Evolutionary conservation across 2,888 invertebrate species (phyloP), one percentile per base, ranked within the genome.

Genomic region (Lathronympha strigana): DNA sequence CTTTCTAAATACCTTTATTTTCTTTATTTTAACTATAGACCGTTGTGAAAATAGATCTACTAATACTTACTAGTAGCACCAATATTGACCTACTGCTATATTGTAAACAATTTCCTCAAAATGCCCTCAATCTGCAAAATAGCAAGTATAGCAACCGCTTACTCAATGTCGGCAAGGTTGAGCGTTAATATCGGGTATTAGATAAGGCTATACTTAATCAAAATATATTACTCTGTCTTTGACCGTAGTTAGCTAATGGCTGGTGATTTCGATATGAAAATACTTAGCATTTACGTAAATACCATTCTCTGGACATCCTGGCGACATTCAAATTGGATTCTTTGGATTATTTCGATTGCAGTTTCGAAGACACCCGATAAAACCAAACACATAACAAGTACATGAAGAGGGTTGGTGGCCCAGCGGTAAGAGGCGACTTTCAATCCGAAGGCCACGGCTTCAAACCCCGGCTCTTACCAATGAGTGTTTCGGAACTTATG

Each of bases 81-180:
- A 13, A 28, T 43, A 28, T 45, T 43, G 28, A 31, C 43, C 28
- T 17, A 40, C 28, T 40, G 45, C 31, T 45, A 19, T 40, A 54
- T 55, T 36, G 54, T 54, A 54, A 63, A 47, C 38, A 47, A 63
- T 55, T 63, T 63, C 62, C 47, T 33, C 21, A 21, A 33, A 28
- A 45, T n/a, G 25, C 53, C 45, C 53, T 50, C 36, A 50, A 63
- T 57, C 50, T 63, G 49, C 55, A 40, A 57, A 63, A 57, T 63
- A 40, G 49, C 49, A 15, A 40, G 50, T 57, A 57, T 63, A 40
- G 49, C 49, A 15, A 15, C n/a, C 57, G 23, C 15, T 21, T 55
- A 62, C 38, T 62, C 54, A n/a, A 51, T 40, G 57, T 43, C 31
- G 33, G 31, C 50, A 57, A 63, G 57, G 62, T 62, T 63, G 49